Evolutionary conservation across 1,140 invertebrate species (phyloP).

Genomic region (Rhysida immarginata): DNA sequence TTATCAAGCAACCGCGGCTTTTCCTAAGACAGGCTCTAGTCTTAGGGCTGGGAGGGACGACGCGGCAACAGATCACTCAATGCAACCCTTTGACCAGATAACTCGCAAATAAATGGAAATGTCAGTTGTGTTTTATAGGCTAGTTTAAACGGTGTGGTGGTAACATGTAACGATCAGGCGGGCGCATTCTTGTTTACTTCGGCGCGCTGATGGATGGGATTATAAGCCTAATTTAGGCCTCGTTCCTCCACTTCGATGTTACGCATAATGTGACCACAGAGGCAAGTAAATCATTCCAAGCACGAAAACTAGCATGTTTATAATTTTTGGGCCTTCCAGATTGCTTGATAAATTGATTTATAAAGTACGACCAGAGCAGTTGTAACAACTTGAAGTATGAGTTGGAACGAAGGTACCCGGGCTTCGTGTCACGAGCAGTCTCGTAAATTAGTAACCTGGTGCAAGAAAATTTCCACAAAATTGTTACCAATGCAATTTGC

Average conservation of each 20-base stretch:
- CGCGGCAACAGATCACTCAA: too few relatives aligned
- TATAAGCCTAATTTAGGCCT: conserved; percentile 9
- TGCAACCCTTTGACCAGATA: too few relatives aligned
- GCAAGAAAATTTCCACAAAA: too few relatives aligned
- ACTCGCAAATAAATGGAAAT: conserved; percentile 2
- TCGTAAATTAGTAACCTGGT: background rate
- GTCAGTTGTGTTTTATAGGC: conserved; percentile 6
- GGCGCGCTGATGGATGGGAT: conserved; percentile 1
- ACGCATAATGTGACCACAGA: conserved; percentile 9
- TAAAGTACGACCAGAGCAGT: background rate
- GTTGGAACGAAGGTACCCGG: background rate
- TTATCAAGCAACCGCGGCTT: too few relatives aligned
- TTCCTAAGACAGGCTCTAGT: too few relatives aligned
- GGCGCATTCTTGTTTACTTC: conserved; percentile 5
- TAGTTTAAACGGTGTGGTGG: background rate
- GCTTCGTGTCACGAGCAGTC: background rate
- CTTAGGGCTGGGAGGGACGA: too few relatives aligned
- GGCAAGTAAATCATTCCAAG: conserved; percentile 5
- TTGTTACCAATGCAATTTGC: too few relatives aligned
- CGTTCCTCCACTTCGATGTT: conserved; percentile 4
- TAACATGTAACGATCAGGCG: background rate
- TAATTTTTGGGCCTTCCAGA: conserved; percentile 8
- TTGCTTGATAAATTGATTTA: conserved; percentile 10
- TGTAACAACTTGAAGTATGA: conserved; percentile 6
- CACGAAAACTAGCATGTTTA: conserved; percentile 8